These are phyloP conservation scores for Andrena haemorrhoa DNA, from an alignment of 2,888 invertebrate genomes.

Conservation along the genomic window DNA sequence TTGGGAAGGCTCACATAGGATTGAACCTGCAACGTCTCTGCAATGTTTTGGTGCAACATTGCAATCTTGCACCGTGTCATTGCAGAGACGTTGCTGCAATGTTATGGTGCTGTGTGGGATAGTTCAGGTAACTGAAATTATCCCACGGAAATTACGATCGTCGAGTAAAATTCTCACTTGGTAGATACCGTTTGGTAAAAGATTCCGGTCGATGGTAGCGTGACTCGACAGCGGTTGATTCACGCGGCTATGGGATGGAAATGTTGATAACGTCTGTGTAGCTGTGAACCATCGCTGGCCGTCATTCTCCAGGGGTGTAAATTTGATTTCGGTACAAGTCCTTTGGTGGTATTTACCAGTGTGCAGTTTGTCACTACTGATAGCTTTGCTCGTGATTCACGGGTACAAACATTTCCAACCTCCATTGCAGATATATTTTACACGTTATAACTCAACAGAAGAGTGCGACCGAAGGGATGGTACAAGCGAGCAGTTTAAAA, in stretches of 20 bases:
- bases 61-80: too few species aligned
- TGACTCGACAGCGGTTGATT: neutral
- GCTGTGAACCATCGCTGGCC: neutral
- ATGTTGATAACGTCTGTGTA: neutral
- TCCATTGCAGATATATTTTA: neutral
- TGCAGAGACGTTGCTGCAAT: too few species aligned
- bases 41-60: too few species aligned
- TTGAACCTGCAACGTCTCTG: too few species aligned
- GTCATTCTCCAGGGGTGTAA: neutral
- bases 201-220: neutral
- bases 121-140: neutral
- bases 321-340: neutral
- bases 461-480: too few species aligned
- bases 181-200: neutral
- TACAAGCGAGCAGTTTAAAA: too few species aligned
- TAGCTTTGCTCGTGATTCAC: neutral
- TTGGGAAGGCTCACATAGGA: too few species aligned
- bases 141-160: neutral
- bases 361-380: neutral
- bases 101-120: too few species aligned
- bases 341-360: neutral
- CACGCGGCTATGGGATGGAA: neutral
- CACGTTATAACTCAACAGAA: too few species aligned
- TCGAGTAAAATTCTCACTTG: neutral
- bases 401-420: neutral